Evolutionary conservation across 2,797 vertebrate species (phyloP).

Genomic region (Melopsittacus undulatus): DNA sequence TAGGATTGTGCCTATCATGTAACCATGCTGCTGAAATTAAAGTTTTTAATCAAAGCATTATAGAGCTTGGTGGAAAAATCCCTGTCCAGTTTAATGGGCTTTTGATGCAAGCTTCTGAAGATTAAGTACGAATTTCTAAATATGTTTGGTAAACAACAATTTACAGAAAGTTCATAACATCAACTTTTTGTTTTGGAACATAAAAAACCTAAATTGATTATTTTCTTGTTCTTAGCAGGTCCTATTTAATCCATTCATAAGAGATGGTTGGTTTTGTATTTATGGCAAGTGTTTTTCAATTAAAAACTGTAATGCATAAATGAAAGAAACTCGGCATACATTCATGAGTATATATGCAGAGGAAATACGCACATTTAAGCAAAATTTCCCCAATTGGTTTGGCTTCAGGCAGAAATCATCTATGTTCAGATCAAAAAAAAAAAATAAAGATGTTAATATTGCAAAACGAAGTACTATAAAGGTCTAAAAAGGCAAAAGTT

Average conservation of each 20-base stretch:
- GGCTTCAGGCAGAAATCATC: constrained; percentile 46
- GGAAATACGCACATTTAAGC: constrained; percentile 41
- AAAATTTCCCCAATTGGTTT: constrained; percentile 39
- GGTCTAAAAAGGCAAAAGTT: constrained; percentile 19
- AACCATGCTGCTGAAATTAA: background rate
- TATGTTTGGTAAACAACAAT: background rate
- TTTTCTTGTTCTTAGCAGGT: background rate
- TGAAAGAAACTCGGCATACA: background rate
- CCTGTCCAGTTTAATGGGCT: background rate
- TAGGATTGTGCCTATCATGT: background rate
- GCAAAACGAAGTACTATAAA: constrained; percentile 38
- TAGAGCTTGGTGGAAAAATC: background rate
- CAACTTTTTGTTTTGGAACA: background rate
- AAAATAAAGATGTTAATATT: constrained; percentile 22
- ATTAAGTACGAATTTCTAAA: background rate
- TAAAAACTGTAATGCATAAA: constrained; percentile 30
- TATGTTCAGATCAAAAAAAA: constrained; percentile 6
- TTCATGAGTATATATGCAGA: constrained; percentile 23
- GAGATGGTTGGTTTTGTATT: constrained; percentile 8
- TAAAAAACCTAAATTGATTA: background rate
- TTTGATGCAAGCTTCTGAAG: background rate
- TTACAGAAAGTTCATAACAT: background rate
- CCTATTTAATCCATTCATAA: background rate
- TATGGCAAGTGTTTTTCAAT: constrained; percentile 38
- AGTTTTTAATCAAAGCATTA: background rate